These are phyloP conservation scores for Psephotus haematonotus DNA, from an alignment of 2,113 vertebrate genomes.

Conservation along the genomic window DNA sequence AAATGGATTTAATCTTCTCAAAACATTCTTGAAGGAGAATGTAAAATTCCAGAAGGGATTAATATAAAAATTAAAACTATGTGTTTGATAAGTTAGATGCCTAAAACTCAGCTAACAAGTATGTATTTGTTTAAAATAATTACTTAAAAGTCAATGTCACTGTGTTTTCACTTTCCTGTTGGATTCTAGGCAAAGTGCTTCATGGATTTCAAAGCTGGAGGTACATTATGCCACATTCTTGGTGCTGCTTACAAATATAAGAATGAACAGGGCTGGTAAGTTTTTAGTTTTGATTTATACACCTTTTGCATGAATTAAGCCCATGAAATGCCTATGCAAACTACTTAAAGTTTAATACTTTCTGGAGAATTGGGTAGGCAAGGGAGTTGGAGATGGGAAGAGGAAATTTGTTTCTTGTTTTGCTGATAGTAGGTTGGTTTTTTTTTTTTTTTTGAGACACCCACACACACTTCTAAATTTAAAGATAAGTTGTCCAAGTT, in stretches of 20 bases:
- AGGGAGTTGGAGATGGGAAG: conserved; percentile 46
- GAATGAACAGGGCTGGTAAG: conserved; percentile 98
- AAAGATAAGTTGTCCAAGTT: not conserved
- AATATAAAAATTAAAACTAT: not conserved
- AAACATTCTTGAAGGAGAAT: not conserved
- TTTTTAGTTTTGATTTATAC: not conserved
- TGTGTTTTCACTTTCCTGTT: not conserved
- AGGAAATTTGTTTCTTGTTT: not conserved
- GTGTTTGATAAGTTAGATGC: not conserved
- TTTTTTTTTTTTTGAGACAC: not conserved
- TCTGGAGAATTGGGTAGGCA: not conserved
- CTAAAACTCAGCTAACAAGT: not conserved
- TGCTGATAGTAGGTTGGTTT: not conserved
- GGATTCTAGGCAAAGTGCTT: conserved; percentile 92
- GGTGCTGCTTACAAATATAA: conserved; percentile 98
- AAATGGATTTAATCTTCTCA: not conserved
- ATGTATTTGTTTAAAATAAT: not conserved
- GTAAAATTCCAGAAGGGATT: not conserved
- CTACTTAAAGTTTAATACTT: not conserved
- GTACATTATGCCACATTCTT: conserved; percentile 94
- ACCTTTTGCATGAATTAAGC: conserved; percentile 28
- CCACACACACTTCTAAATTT: not conserved
- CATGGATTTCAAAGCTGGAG: conserved; percentile 97
- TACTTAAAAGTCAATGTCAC: not conserved
- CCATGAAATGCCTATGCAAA: conserved; percentile 10